Evolutionary conservation across 2,888 invertebrate species (phyloP).

Genomic region (Helicoverpa assulta): DNA sequence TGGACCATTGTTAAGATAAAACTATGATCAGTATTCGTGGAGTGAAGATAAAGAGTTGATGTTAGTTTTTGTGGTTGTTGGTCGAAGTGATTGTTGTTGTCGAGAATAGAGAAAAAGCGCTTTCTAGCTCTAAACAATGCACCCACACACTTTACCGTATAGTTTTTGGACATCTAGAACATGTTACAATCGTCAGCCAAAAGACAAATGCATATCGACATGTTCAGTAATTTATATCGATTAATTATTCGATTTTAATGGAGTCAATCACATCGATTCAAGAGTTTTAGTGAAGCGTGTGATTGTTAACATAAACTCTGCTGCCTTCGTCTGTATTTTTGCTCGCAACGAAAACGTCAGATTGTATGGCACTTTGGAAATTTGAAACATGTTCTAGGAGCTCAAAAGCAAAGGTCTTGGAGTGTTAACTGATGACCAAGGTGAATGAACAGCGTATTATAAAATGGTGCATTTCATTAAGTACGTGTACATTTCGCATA

Average conservation of each 20-base stretch:
- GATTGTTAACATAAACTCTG: neutral
- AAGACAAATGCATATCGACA: constrained; percentile 2
- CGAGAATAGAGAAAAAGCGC: constrained; percentile 78
- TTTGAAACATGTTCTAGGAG: constrained; percentile 56
- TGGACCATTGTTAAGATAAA: constrained; percentile 89
- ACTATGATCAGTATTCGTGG: constrained; percentile 87
- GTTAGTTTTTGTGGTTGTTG: constrained; percentile 84
- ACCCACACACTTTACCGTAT: constrained; percentile 67
- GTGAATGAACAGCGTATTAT: constrained; percentile 73
- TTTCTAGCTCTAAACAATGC: constrained; percentile 80
- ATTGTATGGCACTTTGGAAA: constrained; percentile 7
- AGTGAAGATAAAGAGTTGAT: constrained; percentile 74
- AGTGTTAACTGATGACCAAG: constrained; percentile 83
- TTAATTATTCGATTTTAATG: constrained; percentile 2
- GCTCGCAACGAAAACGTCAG: constrained; percentile 1
- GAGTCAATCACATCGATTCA: neutral
- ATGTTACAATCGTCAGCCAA: constrained; percentile 13
- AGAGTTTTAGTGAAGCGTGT: neutral
- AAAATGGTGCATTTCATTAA: constrained; percentile 83
- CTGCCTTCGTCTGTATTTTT: constrained; percentile 7
- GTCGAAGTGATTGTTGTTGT: constrained; percentile 78
- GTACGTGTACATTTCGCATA: constrained; percentile 73
- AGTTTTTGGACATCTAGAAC: constrained; percentile 53
- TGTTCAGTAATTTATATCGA: constrained; percentile 28
- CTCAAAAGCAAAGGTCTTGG: constrained; percentile 76